phyloP scores from a whole-genome alignment of 2,888 invertebrate genomes.

The Apodemia hepburni region DNA sequence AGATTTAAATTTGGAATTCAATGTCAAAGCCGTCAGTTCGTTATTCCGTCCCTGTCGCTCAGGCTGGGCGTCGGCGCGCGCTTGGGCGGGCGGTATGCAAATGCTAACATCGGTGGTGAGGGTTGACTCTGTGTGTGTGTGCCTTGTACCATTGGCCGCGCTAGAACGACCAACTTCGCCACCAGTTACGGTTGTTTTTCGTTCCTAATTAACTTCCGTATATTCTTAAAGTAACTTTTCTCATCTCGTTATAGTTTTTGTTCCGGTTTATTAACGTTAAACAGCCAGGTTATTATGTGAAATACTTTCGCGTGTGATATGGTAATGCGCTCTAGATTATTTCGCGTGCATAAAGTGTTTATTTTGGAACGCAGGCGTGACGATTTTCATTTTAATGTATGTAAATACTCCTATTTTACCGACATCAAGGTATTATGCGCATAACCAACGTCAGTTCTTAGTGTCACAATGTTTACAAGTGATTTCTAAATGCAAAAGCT shows the following conservation, averaged over 20 bases:
- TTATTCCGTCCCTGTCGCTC: constrained; percentile 72
- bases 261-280: constrained; percentile 49
- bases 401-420: constrained; percentile 50
- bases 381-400: constrained; percentile 50
- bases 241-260: constrained; percentile 69
- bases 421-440: constrained; percentile 45
- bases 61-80: constrained; percentile 75
- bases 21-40: constrained; percentile 52
- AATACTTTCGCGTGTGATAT: constrained; percentile 65
- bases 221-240: constrained; percentile 79
- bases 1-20: constrained; percentile 39
- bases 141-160: constrained; percentile 76
- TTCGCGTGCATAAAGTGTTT: constrained; percentile 55
- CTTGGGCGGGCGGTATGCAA: constrained; percentile 81
- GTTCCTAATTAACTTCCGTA: constrained; percentile 80
- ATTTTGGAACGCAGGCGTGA: constrained; percentile 51
- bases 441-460: constrained; percentile 51
- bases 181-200: constrained; percentile 81
- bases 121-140: constrained; percentile 69
- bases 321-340: constrained; percentile 50
- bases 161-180: constrained; percentile 80
- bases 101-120: constrained; percentile 69
- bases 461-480: constrained; percentile 65
- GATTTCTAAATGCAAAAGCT: constrained; percentile 53
- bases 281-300: constrained; percentile 57